Evolutionary conservation across 2,797 vertebrate genomes (phyloP), one percentile per base, ranked within the genome.

Genomic region (Schizothorax lantsangensis): DNA sequence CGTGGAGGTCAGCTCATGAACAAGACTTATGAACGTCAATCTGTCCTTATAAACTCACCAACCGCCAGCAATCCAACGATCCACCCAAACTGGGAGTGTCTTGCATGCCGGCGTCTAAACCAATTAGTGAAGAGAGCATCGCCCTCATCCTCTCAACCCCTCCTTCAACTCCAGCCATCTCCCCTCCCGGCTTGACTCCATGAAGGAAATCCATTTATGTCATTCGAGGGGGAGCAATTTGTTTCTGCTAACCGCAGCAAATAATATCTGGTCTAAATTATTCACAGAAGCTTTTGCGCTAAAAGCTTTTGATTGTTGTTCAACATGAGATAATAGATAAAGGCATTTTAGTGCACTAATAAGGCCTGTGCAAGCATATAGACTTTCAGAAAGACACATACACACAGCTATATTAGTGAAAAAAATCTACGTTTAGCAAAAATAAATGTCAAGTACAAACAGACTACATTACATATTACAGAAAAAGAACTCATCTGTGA

Each of bases 181-280:
- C 90, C 92, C 94, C 94, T 93, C 90, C 91, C 93, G 86, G 91
- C 79, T 86, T 84, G 93, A 92, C 94, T 94, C 91, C 93, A 93
- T 94, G 93, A 86, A 96, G 87, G 93, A 88, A 92, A 96, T 97
- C 97, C 97, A 98, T 98, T 99, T 98, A 97, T 96, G 93, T 92
- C 96, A 94, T 96, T 97, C 95, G 96, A 94, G 93, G 92, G 91
- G 89, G 74, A 88, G 91, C 90, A 91, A 90, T 95, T 92, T 94
- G 95, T 95, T 94, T 95, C 92, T 89, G 95, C 86, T 85, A 93
- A 94, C 91, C 91, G 86, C 94, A 94, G 95, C 96, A 96, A 95
- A 96, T 95, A 93, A 94, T 95, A 94, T 95, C 94, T 96, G 94
- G 88, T 88, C 92, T 99, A 96, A 99, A 99, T 99, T 97, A 99